Conservation (phyloP, 2,797 vertebrate genomes). For the Odontamblyopus rebecca region DNA sequence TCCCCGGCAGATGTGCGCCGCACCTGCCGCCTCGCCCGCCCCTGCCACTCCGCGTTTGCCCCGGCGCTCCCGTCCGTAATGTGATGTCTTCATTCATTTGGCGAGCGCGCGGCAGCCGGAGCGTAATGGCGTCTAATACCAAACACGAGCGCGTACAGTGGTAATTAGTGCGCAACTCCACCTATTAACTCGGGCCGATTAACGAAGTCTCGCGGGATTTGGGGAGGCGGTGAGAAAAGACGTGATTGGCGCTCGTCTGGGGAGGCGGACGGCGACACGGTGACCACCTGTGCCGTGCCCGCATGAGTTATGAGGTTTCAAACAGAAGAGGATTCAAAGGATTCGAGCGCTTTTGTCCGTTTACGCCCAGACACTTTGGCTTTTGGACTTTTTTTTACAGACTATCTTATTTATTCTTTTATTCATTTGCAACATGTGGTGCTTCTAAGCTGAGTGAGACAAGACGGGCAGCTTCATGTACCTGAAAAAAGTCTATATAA, state of each 20-base stretch:
- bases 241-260: constrained; percentile 49
- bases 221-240: constrained; percentile 27
- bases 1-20: constrained; percentile 72
- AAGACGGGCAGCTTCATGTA: too few species aligned
- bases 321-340: too few species aligned
- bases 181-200: constrained; percentile 76
- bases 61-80: constrained; percentile 63
- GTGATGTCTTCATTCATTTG: constrained; percentile 76
- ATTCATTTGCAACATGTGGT: too few species aligned
- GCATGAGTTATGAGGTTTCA: neutral
- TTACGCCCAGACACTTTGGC: too few species aligned
- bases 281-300: neutral
- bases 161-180: constrained; percentile 72
- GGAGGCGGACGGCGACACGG: constrained; percentile 42
- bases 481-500: too few species aligned
- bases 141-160: constrained; percentile 65
- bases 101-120: constrained; percentile 59
- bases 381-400: too few species aligned
- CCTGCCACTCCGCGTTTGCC: constrained; percentile 71
- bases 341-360: too few species aligned
- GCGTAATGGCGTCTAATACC: constrained; percentile 74
- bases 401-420: too few species aligned
- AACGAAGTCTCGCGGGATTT: constrained; percentile 58
- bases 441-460: too few species aligned
- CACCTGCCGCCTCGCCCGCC: constrained; percentile 71